Evolutionary conservation across 2,113 vertebrate species (phyloP).

Genomic region (Sinocyclocheilus maitianheensis): DNA sequence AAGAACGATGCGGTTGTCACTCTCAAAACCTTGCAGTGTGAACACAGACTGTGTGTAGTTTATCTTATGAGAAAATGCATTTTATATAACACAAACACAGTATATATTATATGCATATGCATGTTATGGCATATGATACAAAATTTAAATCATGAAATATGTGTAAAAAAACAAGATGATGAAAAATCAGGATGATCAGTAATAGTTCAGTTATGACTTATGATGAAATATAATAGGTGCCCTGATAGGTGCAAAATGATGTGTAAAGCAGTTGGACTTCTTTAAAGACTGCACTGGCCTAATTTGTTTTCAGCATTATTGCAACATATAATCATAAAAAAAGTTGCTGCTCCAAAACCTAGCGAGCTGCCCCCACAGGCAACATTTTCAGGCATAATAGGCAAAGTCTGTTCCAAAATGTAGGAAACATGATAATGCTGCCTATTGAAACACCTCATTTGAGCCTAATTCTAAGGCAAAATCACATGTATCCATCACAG

Average conservation of each 20-base stretch:
- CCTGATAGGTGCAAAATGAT: neutral
- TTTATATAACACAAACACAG: neutral
- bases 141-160: neutral
- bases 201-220: neutral
- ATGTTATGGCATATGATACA: neutral
- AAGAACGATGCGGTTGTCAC: slow-evolving; percentile 29
- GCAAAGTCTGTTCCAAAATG: neutral
- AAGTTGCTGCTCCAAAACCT: slow-evolving; percentile 2
- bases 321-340: neutral
- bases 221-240: neutral
- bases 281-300: neutral
- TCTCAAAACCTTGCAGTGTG: neutral
- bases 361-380: neutral
- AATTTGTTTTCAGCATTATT: neutral
- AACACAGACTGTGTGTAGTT: neutral
- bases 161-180: neutral
- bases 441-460: neutral
- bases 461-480: neutral
- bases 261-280: neutral
- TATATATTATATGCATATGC: neutral
- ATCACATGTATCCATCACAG: neutral
- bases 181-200: neutral
- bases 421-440: neutral
- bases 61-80: neutral
- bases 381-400: neutral